phyloP scores from a whole-genome alignment of 2,888 invertebrate genomes.

The Penaeus monodon region DNA sequence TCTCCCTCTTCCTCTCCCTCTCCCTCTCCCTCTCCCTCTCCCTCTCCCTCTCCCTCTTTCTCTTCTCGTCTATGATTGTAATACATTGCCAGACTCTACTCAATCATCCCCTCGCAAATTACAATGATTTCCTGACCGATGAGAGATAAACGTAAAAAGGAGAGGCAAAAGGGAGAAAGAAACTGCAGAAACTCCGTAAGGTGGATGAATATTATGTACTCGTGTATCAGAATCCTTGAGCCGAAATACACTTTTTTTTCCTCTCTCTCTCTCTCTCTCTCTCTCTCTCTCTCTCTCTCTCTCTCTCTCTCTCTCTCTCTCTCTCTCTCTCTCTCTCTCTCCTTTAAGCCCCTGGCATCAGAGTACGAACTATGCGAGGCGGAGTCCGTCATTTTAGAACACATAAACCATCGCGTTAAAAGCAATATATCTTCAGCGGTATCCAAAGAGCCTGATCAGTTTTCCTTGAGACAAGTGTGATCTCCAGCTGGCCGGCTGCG shows the following conservation, averaged over 20 bases:
- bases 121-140: too few species aligned
- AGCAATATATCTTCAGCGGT: conserved; percentile 3
- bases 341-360: too few species aligned
- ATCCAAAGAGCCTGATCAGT: conserved; percentile 14
- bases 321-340: not conserved
- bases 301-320: not conserved
- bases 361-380: too few species aligned
- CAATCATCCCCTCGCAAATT: too few species aligned
- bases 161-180: too few species aligned
- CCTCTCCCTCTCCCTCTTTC: not conserved
- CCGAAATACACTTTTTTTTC: not conserved
- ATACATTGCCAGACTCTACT: too few species aligned
- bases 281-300: not conserved
- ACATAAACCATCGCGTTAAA: too few species aligned
- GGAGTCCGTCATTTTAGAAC: too few species aligned
- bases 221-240: not conserved
- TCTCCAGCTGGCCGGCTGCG: conserved; percentile 5
- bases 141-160: too few species aligned
- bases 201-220: not conserved
- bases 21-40: not conserved
- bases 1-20: conserved; percentile 18
- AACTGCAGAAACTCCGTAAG: too few species aligned
- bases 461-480: conserved; percentile 28
- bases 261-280: not conserved
- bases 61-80: too few species aligned